A percentile compares a stretch with the other conserved stretches of the same genome.
Conservation (phyloP, 1,140 invertebrate genomes). For the Drosophila elegans region DNA sequence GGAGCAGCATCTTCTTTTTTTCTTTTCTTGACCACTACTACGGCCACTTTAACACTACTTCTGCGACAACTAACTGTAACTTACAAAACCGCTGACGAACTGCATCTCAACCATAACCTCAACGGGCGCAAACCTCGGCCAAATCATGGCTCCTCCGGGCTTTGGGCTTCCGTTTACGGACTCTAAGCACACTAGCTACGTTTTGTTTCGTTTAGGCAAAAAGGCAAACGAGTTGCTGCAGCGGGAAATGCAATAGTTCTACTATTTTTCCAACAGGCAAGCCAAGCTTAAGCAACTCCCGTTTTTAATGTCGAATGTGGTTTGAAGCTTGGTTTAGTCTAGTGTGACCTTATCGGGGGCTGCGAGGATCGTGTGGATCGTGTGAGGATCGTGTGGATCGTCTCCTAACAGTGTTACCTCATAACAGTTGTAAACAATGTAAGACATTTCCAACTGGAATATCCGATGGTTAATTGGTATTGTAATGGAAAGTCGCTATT, state of each 20-base stretch:
- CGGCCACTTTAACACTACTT: neutral
- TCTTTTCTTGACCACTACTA: neutral
- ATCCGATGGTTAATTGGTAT: no score
- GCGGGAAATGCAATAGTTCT: conserved; percentile 3
- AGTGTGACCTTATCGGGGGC: conserved; percentile 1
- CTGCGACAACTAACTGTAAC: conserved; percentile 15
- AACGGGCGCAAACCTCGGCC: conserved; percentile 22
- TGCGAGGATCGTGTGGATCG: no score
- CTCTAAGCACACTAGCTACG: conserved; percentile 17
- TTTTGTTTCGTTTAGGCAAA: neutral
- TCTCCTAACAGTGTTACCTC: no score
- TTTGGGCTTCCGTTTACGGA: conserved; percentile 5
- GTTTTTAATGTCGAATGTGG: neutral
- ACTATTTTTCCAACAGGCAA: conserved; percentile 5
- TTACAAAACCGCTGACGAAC: conserved; percentile 24
- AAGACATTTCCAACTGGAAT: no score
- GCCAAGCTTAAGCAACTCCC: conserved; percentile 2
- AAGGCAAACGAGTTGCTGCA: neutral
- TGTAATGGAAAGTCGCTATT: no score
- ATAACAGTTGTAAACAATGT: no score
- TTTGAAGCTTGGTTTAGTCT: neutral
- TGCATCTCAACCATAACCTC: conserved; percentile 35
- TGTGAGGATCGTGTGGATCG: no score
- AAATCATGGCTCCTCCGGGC: conserved; percentile 17
- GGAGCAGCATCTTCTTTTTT: neutral